Conservation (phyloP, 2,888 invertebrate genomes). For the Eurois occulta region DNA sequence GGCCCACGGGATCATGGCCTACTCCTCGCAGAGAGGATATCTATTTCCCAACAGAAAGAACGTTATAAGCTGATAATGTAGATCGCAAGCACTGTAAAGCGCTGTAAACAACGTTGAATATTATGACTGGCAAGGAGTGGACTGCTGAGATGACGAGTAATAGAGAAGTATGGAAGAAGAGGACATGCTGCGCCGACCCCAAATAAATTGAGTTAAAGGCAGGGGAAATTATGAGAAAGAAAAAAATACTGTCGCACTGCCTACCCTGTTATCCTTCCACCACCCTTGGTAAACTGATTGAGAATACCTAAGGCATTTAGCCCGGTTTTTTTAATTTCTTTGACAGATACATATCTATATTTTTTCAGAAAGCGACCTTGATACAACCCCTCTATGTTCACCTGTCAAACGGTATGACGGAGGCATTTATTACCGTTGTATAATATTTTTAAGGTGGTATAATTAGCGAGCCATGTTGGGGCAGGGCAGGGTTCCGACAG, state of each 20-base stretch:
- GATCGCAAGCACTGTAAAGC: neutral
- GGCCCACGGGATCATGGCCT: neutral
- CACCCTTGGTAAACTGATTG: neutral
- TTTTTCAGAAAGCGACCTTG: conserved; percentile 9
- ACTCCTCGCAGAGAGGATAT: neutral
- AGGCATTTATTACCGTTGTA: conserved; percentile 32
- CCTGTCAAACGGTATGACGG: conserved; percentile 34
- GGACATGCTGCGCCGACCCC: no score
- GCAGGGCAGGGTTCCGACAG: conserved; percentile 41
- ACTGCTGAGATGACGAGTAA: no score
- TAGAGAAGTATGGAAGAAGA: no score
- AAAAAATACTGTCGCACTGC: neutral
- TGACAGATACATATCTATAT: neutral
- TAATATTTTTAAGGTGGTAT: conserved; percentile 38
- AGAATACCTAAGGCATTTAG: neutral
- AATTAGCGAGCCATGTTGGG: conserved; percentile 52
- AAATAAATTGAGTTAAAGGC: no score
- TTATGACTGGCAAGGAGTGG: neutral
- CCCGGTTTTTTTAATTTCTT: neutral
- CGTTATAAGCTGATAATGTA: neutral
- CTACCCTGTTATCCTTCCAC: neutral
- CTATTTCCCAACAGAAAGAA: neutral
- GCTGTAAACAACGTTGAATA: neutral
- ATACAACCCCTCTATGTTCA: conserved; percentile 7
- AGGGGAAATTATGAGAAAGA: no score